Evolutionary conservation across 2,888 invertebrate genomes (phyloP).

Genomic region (Glyphotaelius pellucidus): DNA sequence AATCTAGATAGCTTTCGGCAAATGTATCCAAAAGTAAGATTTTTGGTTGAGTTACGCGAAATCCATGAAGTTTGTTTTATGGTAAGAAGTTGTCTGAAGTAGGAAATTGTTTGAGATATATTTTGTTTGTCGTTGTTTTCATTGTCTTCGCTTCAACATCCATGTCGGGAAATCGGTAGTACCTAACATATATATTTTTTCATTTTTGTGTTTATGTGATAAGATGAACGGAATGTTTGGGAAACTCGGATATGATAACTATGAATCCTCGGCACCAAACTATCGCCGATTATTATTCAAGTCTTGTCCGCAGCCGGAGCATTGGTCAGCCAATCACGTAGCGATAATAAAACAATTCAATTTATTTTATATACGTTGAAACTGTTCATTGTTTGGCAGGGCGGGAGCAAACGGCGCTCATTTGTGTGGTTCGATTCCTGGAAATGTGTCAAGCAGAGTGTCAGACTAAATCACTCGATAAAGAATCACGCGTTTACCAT

Average conservation of each 20-base stretch:
- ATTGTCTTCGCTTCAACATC: background rate
- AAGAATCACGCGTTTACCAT: constrained; percentile 44
- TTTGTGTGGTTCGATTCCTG: constrained; percentile 55
- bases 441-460: constrained; percentile 62
- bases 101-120: background rate
- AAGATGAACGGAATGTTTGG: constrained; percentile 36
- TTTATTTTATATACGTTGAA: constrained; percentile 65
- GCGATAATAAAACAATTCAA: constrained; percentile 66
- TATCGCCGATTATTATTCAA: constrained; percentile 60
- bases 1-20: background rate
- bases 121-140: background rate
- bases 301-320: constrained; percentile 51
- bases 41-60: background rate
- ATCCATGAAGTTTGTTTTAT: background rate
- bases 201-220: background rate
- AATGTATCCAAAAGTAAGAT: background rate
- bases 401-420: constrained; percentile 54
- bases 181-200: too few relatives aligned
- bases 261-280: constrained; percentile 57
- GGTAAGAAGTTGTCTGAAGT: background rate
- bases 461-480: constrained; percentile 60
- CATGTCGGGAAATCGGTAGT: background rate
- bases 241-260: constrained; percentile 50
- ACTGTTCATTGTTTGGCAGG: constrained; percentile 63
- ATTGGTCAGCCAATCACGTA: constrained; percentile 65